Conservation (phyloP, 2,888 invertebrate species). For the Carabus problematicus region DNA sequence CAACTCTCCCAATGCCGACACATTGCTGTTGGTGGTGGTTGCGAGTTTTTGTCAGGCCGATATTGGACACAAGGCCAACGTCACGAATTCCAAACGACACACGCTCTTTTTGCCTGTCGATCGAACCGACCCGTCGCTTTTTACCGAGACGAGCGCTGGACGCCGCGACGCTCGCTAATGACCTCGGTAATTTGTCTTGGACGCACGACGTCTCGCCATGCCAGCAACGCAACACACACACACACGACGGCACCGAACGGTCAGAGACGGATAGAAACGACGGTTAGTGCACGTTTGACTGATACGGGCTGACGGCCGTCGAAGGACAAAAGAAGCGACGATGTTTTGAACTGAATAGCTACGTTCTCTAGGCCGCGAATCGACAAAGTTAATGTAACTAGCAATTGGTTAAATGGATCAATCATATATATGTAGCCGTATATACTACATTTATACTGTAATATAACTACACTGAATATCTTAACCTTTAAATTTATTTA, state of each 20-base stretch:
- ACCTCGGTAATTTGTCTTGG: conserved; percentile 40
- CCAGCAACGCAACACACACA: neutral
- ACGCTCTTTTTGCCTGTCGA: conserved; percentile 1
- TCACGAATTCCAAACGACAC: no score
- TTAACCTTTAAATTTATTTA: neutral
- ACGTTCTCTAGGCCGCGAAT: no score
- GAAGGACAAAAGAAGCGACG: neutral
- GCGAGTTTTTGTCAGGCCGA: no score
- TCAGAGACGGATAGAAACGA: no score
- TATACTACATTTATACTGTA: no score
- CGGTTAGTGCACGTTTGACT: neutral
- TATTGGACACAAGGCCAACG: no score
- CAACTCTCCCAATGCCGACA: no score
- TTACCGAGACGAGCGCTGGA: conserved; percentile 13
- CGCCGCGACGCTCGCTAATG: conserved; percentile 28
- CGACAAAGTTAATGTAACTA: no score
- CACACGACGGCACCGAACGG: neutral
- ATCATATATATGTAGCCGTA: no score
- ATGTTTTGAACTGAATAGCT: no score
- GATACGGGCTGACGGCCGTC: neutral
- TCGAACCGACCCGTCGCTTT: conserved; percentile 13
- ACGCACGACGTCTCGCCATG: conserved; percentile 25
- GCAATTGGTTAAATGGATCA: no score
- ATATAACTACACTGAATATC: neutral
- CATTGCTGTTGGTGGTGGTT: no score